Conservation (phyloP, 2,113 vertebrate species). For the Dunckerocampus dactyliophorus region DNA sequence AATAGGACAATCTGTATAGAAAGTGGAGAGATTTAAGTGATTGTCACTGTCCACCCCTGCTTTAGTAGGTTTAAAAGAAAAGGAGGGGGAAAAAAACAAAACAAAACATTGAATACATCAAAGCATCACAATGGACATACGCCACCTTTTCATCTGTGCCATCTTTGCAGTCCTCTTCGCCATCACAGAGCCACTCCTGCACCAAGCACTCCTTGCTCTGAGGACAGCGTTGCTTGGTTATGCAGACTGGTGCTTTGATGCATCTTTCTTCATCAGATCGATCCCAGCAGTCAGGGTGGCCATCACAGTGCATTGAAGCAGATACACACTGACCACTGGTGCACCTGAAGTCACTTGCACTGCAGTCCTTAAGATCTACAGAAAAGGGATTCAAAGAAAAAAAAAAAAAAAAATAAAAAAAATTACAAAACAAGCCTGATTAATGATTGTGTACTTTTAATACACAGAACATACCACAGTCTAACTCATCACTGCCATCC, state of each 20-base stretch:
- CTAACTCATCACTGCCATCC: constrained; percentile 76
- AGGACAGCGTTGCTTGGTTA: constrained; percentile 70
- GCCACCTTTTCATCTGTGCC: constrained; percentile 84
- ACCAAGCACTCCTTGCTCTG: constrained; percentile 79
- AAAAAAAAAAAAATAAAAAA: too few species aligned
- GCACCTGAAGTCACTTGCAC: constrained; percentile 72
- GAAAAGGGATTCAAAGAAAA: neutral
- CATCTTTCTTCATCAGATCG: constrained; percentile 83
- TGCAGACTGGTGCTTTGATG: constrained; percentile 54
- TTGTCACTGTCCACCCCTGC: too few species aligned
- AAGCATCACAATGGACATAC: neutral
- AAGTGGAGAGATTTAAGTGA: too few species aligned
- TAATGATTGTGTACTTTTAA: neutral
- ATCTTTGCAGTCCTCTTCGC: constrained; percentile 79
- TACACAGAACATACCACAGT: constrained; percentile 66
- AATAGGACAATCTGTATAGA: too few species aligned
- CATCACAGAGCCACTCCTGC: constrained; percentile 82
- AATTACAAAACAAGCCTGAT: too few species aligned
- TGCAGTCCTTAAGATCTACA: constrained; percentile 51
- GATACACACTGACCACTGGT: constrained; percentile 79
- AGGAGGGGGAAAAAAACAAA: too few species aligned
- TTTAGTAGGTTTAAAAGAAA: neutral
- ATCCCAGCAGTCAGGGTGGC: constrained; percentile 80
- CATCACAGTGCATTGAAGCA: constrained; percentile 75
- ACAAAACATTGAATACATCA: neutral